Conservation (phyloP, 2,797 vertebrate genomes). For the Lepus townsendii region DNA sequence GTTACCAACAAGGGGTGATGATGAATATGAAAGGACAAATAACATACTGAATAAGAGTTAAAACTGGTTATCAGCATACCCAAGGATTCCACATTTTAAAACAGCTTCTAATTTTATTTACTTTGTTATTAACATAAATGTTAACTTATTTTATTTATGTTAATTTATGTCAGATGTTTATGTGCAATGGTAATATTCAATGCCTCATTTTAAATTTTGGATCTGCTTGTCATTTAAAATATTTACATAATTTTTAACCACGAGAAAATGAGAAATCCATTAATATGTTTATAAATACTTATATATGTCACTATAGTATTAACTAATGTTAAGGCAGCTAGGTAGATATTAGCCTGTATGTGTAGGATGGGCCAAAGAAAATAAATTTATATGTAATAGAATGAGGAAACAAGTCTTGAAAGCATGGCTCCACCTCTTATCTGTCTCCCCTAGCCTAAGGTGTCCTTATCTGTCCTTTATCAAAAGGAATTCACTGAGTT, state of each 20-base stretch:
- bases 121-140: slow-evolving; percentile 21
- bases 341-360: too few species aligned
- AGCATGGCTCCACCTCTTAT: too few species aligned
- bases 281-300: background rate
- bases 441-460: too few species aligned
- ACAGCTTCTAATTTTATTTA: background rate
- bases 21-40: background rate
- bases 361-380: too few species aligned
- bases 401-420: too few species aligned
- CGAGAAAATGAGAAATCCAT: slow-evolving; percentile 43
- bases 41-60: background rate
- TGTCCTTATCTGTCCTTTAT: too few species aligned
- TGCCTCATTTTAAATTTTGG: background rate
- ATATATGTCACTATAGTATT: background rate
- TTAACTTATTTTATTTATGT: too few species aligned
- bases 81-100: background rate
- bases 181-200: background rate
- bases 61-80: background rate
- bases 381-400: too few species aligned
- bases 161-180: background rate
- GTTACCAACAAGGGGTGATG: background rate
- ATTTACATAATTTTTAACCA: slow-evolving; percentile 33
- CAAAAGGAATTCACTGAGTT: too few species aligned
- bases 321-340: background rate
- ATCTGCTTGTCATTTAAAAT: slow-evolving; percentile 30